phyloP scores from a whole-genome alignment of 2,888 invertebrate genomes.

The Thecocarcelia acutangulata region DNA sequence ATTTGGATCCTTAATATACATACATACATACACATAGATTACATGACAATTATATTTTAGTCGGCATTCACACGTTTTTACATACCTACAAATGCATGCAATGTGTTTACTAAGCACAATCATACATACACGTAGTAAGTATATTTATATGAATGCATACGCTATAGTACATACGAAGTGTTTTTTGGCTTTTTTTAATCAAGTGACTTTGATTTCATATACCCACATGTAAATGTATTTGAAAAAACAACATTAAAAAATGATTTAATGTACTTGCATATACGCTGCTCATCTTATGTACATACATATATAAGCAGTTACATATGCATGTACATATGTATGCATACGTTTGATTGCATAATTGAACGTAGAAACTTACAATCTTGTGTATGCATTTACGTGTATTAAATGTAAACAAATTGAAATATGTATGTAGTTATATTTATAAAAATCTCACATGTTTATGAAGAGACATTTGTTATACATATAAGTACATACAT shows the following conservation, averaged over 20 bases:
- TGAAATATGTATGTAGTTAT: too few species aligned
- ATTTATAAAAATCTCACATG: too few species aligned
- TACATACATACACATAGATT: not conserved
- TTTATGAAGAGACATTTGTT: not conserved
- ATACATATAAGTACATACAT: not conserved
- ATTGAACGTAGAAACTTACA: not conserved
- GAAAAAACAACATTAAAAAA: constrained; percentile 32
- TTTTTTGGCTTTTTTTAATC: constrained; percentile 30
- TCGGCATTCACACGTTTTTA: not conserved
- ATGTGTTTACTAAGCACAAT: not conserved
- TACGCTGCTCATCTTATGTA: not conserved
- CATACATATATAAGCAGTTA: not conserved
- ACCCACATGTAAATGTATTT: too few species aligned
- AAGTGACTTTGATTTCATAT: constrained; percentile 47
- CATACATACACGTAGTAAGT: not conserved
- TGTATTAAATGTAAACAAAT: too few species aligned
- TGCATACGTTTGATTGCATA: not conserved
- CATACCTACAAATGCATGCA: not conserved
- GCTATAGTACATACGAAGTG: not conserved
- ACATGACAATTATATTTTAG: too few species aligned
- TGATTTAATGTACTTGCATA: not conserved
- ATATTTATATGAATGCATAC: not conserved
- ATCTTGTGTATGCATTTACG: too few species aligned
- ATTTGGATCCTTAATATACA: too few species aligned
- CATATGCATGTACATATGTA: not conserved